Conservation (phyloP, 1,140 invertebrate species). For the Neodiprion virginianus region DNA sequence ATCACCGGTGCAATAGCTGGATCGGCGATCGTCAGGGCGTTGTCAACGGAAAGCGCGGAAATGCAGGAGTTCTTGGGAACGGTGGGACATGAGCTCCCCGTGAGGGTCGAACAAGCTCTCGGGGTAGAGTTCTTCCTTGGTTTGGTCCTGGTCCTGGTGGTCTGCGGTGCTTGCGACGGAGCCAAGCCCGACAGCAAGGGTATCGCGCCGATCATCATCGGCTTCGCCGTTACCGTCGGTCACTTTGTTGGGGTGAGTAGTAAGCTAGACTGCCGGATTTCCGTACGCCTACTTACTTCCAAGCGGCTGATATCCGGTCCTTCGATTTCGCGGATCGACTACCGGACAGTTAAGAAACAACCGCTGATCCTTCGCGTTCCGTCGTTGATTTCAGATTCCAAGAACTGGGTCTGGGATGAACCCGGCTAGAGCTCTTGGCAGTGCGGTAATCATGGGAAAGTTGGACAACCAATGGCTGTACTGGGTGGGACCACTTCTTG, state of each 20-base stretch:
- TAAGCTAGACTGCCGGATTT: background rate
- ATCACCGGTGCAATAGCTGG: slow-evolving; percentile 85
- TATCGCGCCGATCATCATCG: slow-evolving; percentile 88
- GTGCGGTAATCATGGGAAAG: slow-evolving; percentile 76
- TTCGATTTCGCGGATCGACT: too few relatives aligned
- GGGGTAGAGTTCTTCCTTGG: slow-evolving; percentile 91
- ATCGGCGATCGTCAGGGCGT: slow-evolving; percentile 71
- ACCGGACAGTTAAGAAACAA: background rate
- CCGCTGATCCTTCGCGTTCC: background rate
- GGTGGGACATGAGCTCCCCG: slow-evolving; percentile 66
- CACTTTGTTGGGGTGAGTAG: slow-evolving; percentile 82
- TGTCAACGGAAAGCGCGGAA: slow-evolving; percentile 39
- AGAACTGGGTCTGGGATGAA: slow-evolving; percentile 91
- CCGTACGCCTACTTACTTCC: background rate
- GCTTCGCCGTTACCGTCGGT: slow-evolving; percentile 84
- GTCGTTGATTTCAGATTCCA: slow-evolving; percentile 60
- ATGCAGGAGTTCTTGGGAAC: slow-evolving; percentile 54
- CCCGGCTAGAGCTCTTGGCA: slow-evolving; percentile 85
- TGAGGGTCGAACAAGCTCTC: slow-evolving; percentile 78
- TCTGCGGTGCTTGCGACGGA: slow-evolving; percentile 85
- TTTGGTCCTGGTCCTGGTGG: slow-evolving; percentile 85
- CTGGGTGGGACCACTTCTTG: slow-evolving; percentile 85
- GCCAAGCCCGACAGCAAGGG: slow-evolving; percentile 77
- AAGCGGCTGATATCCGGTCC: background rate
- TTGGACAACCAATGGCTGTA: slow-evolving; percentile 90